These are phyloP conservation scores for Rhea americana DNA, from an alignment of 2,113 vertebrate genomes.

Conservation along the genomic window DNA sequence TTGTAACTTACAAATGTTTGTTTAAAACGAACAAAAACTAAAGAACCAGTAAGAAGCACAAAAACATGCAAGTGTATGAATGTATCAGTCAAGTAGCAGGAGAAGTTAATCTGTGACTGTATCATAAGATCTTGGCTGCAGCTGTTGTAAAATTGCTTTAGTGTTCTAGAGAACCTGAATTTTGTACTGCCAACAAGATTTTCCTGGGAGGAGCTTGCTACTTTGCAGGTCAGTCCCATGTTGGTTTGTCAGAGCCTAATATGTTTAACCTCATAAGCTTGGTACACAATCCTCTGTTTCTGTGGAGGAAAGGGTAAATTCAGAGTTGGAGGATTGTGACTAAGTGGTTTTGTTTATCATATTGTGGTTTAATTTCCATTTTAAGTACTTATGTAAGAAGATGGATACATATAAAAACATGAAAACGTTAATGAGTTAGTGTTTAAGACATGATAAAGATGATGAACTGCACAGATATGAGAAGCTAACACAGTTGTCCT, in stretches of 20 bases:
- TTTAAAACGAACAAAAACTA: slow-evolving; percentile 31
- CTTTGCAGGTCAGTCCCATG: background rate
- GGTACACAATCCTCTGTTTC: background rate
- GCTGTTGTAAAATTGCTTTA: background rate
- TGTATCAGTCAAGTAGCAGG: background rate
- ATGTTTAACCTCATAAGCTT: background rate
- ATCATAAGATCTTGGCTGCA: background rate
- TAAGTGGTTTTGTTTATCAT: background rate
- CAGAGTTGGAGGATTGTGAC: background rate
- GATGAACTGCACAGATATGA: background rate
- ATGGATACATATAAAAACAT: background rate
- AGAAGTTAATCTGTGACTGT: background rate
- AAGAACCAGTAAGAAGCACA: background rate
- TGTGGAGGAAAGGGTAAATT: background rate
- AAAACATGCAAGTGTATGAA: background rate
- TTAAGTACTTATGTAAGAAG: background rate
- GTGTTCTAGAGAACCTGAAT: background rate
- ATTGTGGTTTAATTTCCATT: background rate
- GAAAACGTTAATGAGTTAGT: background rate
- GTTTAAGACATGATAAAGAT: background rate
- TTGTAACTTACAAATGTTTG: slow-evolving; percentile 25
- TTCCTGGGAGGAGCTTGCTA: background rate
- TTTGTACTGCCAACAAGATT: background rate
- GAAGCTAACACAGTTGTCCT: background rate
- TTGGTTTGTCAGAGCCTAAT: background rate